These are phyloP conservation scores for Natator depressus DNA, from an alignment of 2,113 vertebrate genomes.

Conservation along the genomic window DNA sequence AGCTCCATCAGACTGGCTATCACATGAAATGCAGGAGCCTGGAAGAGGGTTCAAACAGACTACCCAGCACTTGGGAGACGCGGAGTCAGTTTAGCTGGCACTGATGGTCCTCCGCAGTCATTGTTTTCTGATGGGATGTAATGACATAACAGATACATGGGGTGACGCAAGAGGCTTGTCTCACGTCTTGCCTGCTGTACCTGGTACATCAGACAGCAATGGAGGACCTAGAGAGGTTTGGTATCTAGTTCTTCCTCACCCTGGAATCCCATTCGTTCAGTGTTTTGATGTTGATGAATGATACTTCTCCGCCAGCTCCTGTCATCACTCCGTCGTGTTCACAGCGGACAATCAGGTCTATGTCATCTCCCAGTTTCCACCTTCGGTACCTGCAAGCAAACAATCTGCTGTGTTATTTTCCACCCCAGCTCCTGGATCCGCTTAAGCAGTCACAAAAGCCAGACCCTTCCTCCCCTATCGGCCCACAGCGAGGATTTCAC, in stretches of 20 bases:
- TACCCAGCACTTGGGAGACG: fast-evolving
- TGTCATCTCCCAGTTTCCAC: slow-evolving; percentile 98
- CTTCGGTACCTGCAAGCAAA: slow-evolving; percentile 88
- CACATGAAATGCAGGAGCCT: neutral
- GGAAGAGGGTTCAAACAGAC: neutral
- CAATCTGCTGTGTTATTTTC: neutral
- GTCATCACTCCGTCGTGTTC: slow-evolving; percentile 98
- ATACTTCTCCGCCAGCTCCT: slow-evolving; percentile 96
- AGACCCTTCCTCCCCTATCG: too few species aligned
- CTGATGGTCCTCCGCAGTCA: neutral
- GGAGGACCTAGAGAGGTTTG: slow-evolving; percentile 50
- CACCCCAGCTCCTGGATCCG: neutral
- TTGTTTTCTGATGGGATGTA: neutral
- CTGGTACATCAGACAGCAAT: slow-evolving; percentile 48
- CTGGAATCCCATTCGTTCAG: slow-evolving; percentile 99
- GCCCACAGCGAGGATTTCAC: neutral
- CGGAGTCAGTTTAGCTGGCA: neutral
- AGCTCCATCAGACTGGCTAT: neutral
- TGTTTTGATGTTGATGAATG: slow-evolving; percentile 98
- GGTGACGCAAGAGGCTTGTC: fast-evolving
- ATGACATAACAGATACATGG: fast-evolving
- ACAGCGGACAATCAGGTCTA: slow-evolving; percentile 97
- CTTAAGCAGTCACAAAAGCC: neutral
- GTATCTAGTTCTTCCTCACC: slow-evolving; percentile 78
- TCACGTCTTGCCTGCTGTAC: slow-evolving; percentile 40